Evolutionary conservation across 2,113 vertebrate species (phyloP).

Genomic region (Planiliza haematocheilus): DNA sequence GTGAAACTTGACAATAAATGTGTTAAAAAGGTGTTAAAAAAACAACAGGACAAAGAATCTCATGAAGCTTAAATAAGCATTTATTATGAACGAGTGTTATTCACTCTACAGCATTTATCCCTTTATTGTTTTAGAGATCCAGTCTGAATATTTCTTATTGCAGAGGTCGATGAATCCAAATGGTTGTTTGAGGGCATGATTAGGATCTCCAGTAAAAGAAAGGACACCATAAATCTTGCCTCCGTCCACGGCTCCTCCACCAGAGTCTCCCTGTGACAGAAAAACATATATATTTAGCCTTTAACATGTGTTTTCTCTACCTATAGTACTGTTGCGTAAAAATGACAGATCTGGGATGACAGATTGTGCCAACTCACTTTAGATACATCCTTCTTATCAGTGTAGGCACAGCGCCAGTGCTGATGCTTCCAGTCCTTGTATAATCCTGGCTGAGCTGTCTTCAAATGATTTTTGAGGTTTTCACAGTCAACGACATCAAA

Average conservation of each 20-base stretch:
- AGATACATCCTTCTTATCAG: rapidly evolving
- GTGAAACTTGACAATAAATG: too few relatives aligned
- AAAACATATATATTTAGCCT: not conserved
- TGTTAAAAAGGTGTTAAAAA: too few relatives aligned
- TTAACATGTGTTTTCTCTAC: too few relatives aligned
- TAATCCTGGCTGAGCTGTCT: too few relatives aligned
- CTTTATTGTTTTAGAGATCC: not conserved
- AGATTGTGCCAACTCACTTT: not conserved
- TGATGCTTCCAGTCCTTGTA: not conserved
- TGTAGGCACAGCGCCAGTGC: not conserved
- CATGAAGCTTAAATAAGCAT: too few relatives aligned
- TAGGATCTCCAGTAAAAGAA: not conserved
- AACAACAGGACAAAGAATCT: too few relatives aligned
- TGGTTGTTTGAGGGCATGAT: not conserved
- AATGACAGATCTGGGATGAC: too few relatives aligned
- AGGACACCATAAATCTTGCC: not conserved
- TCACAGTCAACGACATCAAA: not conserved
- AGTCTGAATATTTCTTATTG: not conserved
- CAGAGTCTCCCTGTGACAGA: not conserved
- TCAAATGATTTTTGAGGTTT: rapidly evolving
- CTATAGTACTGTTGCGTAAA: too few relatives aligned
- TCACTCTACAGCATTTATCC: too few relatives aligned
- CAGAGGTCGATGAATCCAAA: not conserved
- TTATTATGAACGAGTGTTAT: too few relatives aligned
- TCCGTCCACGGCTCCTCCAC: not conserved